These are phyloP conservation scores for Pogoniulus pusillus DNA, from an alignment of 2,797 vertebrate species.

Conservation along the genomic window DNA sequence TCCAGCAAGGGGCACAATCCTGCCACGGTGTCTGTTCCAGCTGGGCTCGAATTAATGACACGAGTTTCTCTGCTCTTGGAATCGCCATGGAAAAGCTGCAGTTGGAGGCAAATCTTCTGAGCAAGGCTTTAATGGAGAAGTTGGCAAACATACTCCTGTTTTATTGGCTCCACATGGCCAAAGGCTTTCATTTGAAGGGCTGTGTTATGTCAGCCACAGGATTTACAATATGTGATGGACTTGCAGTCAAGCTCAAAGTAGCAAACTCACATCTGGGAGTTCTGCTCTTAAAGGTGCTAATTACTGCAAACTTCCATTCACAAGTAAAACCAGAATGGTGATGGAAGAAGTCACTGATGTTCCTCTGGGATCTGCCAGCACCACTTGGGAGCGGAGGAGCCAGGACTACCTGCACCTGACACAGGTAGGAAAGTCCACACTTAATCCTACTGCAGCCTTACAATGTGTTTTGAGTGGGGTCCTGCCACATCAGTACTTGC, in stretches of 20 bases:
- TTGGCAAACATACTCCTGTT: not conserved
- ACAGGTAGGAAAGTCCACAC: too few species aligned
- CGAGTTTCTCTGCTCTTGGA: not conserved
- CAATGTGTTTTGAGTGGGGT: too few species aligned
- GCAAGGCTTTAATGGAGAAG: not conserved
- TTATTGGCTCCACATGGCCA: not conserved
- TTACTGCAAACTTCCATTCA: not conserved
- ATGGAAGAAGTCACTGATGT: not conserved
- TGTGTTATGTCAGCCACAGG: not conserved
- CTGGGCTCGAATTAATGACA: not conserved
- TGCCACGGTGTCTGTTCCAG: not conserved
- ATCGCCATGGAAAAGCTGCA: not conserved
- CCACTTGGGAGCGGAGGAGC: too few species aligned
- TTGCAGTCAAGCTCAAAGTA: not conserved
- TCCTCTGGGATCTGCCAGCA: too few species aligned
- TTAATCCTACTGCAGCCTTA: too few species aligned
- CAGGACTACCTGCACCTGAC: too few species aligned
- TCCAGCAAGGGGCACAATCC: not conserved
- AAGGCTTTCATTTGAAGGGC: too few species aligned
- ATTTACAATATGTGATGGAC: not conserved
- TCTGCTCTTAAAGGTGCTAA: not conserved
- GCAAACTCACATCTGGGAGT: not conserved
- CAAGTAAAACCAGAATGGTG: not conserved
- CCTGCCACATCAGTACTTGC: too few species aligned
- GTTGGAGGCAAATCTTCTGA: not conserved